phyloP scores from a whole-genome alignment of 2,888 invertebrate genomes.

The Bruchidius siliquastri region DNA sequence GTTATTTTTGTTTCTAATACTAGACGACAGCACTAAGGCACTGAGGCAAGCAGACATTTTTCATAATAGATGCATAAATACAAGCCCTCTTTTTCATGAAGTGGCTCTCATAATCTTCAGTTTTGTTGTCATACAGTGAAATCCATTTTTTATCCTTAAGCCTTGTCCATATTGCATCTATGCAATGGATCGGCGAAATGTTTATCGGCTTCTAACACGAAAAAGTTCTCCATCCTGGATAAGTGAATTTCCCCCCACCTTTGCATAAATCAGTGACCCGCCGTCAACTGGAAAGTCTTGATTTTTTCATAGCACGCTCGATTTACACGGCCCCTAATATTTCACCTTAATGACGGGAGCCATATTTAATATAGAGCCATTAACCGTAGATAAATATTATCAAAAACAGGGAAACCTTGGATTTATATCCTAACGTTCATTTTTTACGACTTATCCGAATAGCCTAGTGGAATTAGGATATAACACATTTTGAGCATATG shows the following conservation, averaged over 20 bases:
- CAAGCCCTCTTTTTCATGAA: too few relatives aligned
- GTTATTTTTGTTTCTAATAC: too few relatives aligned
- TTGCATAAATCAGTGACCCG: conserved; percentile 9
- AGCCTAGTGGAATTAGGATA: not conserved
- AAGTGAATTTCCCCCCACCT: conserved; percentile 7
- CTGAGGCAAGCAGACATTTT: too few relatives aligned
- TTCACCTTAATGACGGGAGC: conserved; percentile 18
- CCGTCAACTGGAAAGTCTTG: conserved; percentile 1
- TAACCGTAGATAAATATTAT: not conserved
- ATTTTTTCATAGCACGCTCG: conserved; percentile 21
- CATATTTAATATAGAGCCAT: conserved; percentile 17
- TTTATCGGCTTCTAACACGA: not conserved
- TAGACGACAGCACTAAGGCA: too few relatives aligned
- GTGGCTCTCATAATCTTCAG: too few relatives aligned
- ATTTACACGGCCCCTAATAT: conserved; percentile 16
- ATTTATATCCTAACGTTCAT: not conserved
- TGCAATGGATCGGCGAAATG: not conserved
- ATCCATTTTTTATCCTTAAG: not conserved
- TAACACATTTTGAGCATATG: too few relatives aligned
- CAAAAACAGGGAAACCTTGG: not conserved
- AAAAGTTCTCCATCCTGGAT: not conserved
- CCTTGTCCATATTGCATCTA: not conserved
- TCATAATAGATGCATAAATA: too few relatives aligned
- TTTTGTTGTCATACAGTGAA: too few relatives aligned
- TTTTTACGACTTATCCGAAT: not conserved